phyloP scores from a whole-genome alignment of 2,888 invertebrate genomes.

The Scrobipalpa costella region DNA sequence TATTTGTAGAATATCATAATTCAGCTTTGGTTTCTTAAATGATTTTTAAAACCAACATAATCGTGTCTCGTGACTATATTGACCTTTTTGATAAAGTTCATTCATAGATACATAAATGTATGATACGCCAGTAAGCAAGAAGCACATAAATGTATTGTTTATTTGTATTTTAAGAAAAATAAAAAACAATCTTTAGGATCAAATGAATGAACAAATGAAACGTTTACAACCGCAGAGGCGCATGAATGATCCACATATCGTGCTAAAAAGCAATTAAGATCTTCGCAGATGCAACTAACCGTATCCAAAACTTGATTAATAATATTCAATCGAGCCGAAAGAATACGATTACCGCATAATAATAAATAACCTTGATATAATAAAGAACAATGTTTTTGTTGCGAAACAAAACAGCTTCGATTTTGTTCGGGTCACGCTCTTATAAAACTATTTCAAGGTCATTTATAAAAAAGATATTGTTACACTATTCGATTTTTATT shows the following conservation, averaged over 20 bases:
- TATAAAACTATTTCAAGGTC: constrained; percentile 23
- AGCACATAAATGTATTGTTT: no score
- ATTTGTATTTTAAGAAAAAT: no score
- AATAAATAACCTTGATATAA: constrained; percentile 22
- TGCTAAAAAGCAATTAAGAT: not conserved
- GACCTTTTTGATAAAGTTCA: no score
- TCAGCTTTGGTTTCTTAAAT: no score
- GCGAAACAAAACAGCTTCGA: constrained; percentile 17
- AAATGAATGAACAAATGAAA: not conserved
- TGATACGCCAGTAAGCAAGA: no score
- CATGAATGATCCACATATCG: constrained; percentile 25
- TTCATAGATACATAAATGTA: no score
- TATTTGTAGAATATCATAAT: no score
- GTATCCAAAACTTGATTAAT: not conserved
- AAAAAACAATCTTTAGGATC: not conserved
- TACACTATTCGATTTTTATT: no score
- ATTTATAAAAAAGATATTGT: not conserved
- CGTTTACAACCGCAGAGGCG: not conserved
- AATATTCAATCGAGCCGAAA: not conserved
- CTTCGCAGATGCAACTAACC: constrained; percentile 6
- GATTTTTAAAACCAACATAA: no score
- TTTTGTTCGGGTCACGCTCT: constrained; percentile 29
- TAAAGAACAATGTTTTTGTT: constrained; percentile 21
- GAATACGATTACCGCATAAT: constrained; percentile 11
- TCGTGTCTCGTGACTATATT: no score